Conservation (phyloP, 53 echinoderm and acorn worm genomes). For the Zoroaster sp. region DNA sequence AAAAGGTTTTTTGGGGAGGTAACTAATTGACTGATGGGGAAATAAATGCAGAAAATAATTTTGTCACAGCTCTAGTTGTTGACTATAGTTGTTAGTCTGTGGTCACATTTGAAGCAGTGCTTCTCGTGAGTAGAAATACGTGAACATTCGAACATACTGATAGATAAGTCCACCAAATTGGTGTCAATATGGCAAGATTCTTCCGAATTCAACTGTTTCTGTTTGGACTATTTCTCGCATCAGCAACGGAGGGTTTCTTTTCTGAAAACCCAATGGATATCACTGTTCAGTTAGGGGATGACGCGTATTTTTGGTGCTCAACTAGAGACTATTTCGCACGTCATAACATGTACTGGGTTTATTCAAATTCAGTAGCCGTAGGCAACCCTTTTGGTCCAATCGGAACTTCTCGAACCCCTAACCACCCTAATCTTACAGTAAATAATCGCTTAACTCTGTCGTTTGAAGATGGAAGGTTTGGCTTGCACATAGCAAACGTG, state of each 20-base stretch:
- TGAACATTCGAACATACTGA: too few relatives aligned
- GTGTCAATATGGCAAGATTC: too few relatives aligned
- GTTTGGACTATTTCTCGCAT: too few relatives aligned
- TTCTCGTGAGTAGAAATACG: too few relatives aligned
- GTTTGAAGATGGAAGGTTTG: neutral
- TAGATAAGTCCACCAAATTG: too few relatives aligned
- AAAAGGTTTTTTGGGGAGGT: too few relatives aligned
- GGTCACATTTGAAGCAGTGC: too few relatives aligned
- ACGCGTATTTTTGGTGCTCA: neutral
- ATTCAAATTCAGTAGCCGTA: neutral
- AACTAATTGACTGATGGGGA: too few relatives aligned
- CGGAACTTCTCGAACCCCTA: constrained; percentile 2
- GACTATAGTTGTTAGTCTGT: too few relatives aligned
- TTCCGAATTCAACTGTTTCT: too few relatives aligned
- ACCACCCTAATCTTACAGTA: neutral
- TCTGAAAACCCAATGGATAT: neutral
- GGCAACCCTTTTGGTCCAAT: neutral
- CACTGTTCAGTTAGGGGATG: neutral
- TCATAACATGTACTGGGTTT: neutral
- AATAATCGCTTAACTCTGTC: neutral
- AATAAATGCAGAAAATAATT: too few relatives aligned
- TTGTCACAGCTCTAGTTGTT: too few relatives aligned
- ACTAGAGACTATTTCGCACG: neutral
- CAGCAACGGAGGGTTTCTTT: neutral
- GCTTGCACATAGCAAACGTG: neutral